Conservation (phyloP, 2,797 vertebrate species). For the Myotis daubentonii region DNA sequence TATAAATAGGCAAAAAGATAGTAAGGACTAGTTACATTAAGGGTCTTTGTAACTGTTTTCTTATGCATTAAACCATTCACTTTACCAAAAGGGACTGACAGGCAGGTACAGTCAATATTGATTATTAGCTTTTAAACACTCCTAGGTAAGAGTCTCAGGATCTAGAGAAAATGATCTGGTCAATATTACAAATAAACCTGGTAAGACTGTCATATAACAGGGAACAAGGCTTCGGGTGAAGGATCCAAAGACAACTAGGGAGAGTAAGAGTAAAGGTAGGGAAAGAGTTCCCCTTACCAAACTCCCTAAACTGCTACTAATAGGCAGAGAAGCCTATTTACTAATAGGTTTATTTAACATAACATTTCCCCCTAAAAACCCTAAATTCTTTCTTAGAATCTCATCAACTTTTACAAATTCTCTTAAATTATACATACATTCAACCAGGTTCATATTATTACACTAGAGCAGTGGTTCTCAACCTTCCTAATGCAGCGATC, state of each 20-base stretch:
- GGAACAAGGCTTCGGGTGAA: not conserved
- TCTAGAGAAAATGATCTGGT: not conserved
- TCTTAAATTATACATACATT: not conserved
- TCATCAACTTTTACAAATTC: slow-evolving; percentile 28
- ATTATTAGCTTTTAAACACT: slow-evolving; percentile 22
- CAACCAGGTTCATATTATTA: slow-evolving; percentile 18
- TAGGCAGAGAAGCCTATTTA: not conserved
- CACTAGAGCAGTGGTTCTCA: not conserved
- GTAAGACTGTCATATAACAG: not conserved
- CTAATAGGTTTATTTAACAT: not conserved
- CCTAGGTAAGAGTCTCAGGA: not conserved
- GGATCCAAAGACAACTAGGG: not conserved
- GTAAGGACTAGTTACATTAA: not conserved
- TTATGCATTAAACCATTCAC: not conserved
- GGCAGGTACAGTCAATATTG: not conserved
- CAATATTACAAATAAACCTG: not conserved
- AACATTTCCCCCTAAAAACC: not conserved
- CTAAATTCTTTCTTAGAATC: slow-evolving; percentile 1
- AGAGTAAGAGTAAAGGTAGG: not conserved
- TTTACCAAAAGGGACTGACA: slow-evolving; percentile 16
- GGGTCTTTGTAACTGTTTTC: not conserved
- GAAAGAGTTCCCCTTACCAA: not conserved
- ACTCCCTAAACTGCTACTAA: not conserved
- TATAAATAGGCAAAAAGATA: not conserved
- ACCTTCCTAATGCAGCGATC: too few relatives aligned